These are phyloP conservation scores for Caenorhabditis briggsae DNA, from an alignment of 1,140 invertebrate genomes.

Conservation along the genomic window DNA sequence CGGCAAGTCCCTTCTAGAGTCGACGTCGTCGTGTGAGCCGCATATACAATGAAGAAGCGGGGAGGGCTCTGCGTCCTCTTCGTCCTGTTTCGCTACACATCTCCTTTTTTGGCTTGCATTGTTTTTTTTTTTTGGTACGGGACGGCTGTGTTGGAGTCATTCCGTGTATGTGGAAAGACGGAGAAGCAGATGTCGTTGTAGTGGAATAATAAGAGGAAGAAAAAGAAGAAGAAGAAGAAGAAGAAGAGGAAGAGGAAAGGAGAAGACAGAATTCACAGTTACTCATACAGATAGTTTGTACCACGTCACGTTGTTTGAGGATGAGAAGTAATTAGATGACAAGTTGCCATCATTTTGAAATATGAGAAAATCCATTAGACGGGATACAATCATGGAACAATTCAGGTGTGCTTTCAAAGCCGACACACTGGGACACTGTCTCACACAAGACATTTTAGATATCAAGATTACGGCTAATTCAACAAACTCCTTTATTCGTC, in stretches of 20 bases:
- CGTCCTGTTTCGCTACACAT: background rate
- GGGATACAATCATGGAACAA: too few species aligned
- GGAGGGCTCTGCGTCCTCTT: background rate
- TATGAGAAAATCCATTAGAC: background rate
- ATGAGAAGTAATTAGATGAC: background rate
- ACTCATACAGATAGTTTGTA: background rate
- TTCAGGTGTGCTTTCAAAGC: too few species aligned
- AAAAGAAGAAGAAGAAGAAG: background rate
- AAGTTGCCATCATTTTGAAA: background rate
- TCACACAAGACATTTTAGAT: too few species aligned
- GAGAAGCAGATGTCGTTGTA: slow-evolving; percentile 3
- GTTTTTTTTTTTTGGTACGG: slow-evolving; percentile 15
- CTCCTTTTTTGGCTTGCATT: background rate
- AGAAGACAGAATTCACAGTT: background rate
- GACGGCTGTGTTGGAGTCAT: background rate
- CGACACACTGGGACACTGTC: too few species aligned
- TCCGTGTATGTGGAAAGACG: slow-evolving; percentile 10
- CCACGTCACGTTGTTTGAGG: background rate
- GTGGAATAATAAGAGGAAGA: background rate
- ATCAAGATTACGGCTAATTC: too few species aligned
- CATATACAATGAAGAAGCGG: slow-evolving; percentile 52
- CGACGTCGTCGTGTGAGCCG: slow-evolving; percentile 45
- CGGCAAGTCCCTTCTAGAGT: slow-evolving; percentile 1
- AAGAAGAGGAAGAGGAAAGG: background rate
- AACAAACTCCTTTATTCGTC: too few species aligned